A percentile compares a stretch with the other conserved stretches of the same genome.
These are phyloP conservation scores for Copsychus sechellarum DNA, from an alignment of 2,113 vertebrate species.

Conservation along the genomic window DNA sequence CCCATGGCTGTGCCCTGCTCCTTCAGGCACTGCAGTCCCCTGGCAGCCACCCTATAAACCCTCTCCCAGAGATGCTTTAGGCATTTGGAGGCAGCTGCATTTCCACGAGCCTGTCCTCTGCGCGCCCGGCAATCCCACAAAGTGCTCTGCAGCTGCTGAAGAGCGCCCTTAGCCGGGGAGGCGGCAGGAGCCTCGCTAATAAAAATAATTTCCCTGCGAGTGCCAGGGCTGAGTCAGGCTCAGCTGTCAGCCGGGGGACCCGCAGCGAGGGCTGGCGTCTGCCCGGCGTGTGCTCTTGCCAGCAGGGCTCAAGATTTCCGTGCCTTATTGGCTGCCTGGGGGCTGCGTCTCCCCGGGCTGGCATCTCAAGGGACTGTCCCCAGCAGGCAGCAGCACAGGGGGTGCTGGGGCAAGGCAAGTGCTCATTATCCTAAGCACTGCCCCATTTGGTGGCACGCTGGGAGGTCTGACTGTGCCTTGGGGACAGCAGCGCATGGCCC, in stretches of 20 bases:
- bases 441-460: not conserved
- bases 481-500: not conserved
- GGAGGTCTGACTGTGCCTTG: not conserved
- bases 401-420: not conserved
- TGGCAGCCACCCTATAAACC: not conserved
- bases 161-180: not conserved
- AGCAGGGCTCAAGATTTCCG: not conserved
- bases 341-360: not conserved
- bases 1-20: not conserved
- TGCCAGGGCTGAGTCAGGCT: conserved; percentile 38
- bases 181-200: not conserved
- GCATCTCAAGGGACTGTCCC: not conserved
- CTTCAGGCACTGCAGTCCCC: conserved; percentile 16
- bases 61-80: not conserved
- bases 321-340: not conserved
- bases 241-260: not conserved
- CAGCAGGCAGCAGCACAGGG: not conserved
- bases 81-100: not conserved
- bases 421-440: not conserved
- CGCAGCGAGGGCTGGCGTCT: not conserved
- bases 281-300: not conserved
- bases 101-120: not conserved
- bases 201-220: not conserved
- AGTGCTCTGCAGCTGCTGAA: not conserved
- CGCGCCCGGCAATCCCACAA: not conserved